Conservation (phyloP, 1,140 invertebrate genomes). For the Antheraea pernyi region DNA sequence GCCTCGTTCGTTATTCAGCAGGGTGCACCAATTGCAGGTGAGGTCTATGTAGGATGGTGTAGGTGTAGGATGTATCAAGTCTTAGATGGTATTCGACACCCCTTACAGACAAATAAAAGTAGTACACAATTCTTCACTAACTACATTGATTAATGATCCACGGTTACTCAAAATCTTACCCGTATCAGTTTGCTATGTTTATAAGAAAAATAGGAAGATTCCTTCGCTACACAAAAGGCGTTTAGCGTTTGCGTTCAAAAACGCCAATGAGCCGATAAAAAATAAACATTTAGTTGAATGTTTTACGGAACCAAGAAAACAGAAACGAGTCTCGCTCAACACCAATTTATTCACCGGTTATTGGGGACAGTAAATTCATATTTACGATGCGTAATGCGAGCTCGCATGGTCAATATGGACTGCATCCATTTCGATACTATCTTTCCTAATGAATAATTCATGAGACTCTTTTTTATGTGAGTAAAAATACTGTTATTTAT, state of each 20-base stretch:
- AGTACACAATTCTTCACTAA: too few species aligned
- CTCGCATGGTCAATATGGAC: conserved; percentile 19
- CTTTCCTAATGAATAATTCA: conserved; percentile 17
- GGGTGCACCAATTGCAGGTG: too few species aligned
- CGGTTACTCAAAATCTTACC: too few species aligned
- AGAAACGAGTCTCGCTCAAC: background rate
- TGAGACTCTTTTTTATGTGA: background rate
- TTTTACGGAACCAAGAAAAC: conserved; percentile 8
- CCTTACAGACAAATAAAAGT: too few species aligned
- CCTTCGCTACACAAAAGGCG: too few species aligned
- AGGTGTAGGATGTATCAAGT: too few species aligned
- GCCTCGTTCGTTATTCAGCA: too few species aligned
- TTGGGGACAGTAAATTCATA: conserved; percentile 48
- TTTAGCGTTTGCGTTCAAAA: background rate
- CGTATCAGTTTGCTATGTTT: too few species aligned
- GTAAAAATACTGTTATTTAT: background rate
- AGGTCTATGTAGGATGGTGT: too few species aligned
- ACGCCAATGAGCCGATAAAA: background rate
- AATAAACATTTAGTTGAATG: background rate
- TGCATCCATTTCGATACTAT: conserved; percentile 33
- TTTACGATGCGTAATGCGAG: conserved; percentile 49
- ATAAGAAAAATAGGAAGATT: too few species aligned
- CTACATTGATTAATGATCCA: too few species aligned
- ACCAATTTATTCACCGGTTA: conserved; percentile 42
- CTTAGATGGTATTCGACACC: too few species aligned